Base-by-base conservation (phyloP, 2,888 invertebrate species). In the Hypercompe scribonia region DNA sequence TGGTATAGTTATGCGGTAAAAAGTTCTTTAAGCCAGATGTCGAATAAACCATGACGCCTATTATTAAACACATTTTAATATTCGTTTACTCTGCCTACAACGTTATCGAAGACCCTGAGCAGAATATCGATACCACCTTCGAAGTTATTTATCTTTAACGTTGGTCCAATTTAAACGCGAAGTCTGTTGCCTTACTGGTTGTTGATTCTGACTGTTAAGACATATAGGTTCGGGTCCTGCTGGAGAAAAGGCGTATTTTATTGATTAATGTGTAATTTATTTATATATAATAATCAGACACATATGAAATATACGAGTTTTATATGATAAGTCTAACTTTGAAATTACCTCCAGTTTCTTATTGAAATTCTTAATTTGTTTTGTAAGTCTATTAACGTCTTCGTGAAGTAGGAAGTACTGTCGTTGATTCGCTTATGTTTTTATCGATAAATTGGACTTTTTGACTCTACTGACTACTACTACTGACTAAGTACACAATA, bases 1-100 rank as follows among this genome's bases (percentile, higher is more conserved):
- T 88, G 85, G 85, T 79, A 74, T 81, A 84, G 78, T 85, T 85
- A 81, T 79, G 80, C 78, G 81, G 85, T 84, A 85, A 86, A 88
- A 89, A 87, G 83, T 81, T 85, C 82, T 85, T 74, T 76, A 72
- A 75, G 79, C 84, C 90, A 89, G 86, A 88, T 90, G 91, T 87
- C 82, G 85, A 78, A 75, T 78, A 70, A 72, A 79, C 68, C 72
- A 78, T 77, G 81, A 84, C 84, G 84, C 82, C 81, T 81, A 72
- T 83, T 83, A 86, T 88, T 86, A 85, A 87, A 87, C 81, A 74
- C 74, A 76, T 72, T 65, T 84, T 82, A 81, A 81, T 83, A 84
- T 86, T 84, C 83, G 79, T 80, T 75, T 79, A 72, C 80, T 78
- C 73, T 75, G 75, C 82, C 81, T 83, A 75, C 80, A 79, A 80